These are phyloP conservation scores for Lacerta viridis DNA, from an alignment of 2,797 vertebrate genomes.

Conservation along the genomic window DNA sequence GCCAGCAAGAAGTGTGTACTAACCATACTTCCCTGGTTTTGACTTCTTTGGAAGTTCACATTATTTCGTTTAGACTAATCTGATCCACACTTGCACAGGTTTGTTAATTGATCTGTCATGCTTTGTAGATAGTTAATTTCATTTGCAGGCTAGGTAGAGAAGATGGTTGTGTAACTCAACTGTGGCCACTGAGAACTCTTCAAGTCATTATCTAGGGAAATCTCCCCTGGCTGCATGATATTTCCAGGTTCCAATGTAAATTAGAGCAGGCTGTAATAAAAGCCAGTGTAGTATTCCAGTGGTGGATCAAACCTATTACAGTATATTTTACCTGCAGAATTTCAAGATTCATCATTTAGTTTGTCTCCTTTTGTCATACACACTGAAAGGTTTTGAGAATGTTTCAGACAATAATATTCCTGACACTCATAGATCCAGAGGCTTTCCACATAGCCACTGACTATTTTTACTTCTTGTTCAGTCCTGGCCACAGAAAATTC, in stretches of 20 bases:
- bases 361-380: background rate
- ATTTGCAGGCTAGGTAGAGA: background rate
- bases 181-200: background rate
- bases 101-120: background rate
- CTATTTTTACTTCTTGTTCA: background rate
- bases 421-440: background rate
- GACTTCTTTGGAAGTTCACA: background rate
- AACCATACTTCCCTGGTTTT: background rate
- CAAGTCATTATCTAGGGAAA: background rate
- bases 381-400: background rate
- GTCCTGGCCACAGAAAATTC: background rate
- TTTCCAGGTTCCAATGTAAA: constrained; percentile 19
- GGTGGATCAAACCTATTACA: background rate
- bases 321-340: background rate
- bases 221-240: background rate
- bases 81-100: background rate
- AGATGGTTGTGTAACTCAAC: background rate
- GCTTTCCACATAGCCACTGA: background rate
- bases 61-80: background rate
- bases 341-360: background rate
- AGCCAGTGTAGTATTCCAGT: background rate
- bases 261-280: background rate
- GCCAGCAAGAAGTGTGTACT: background rate
- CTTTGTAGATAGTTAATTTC: background rate
- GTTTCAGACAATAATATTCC: background rate